These are phyloP conservation scores for Hirundo rustica DNA, from an alignment of 2,797 vertebrate genomes.

Conservation along the genomic window DNA sequence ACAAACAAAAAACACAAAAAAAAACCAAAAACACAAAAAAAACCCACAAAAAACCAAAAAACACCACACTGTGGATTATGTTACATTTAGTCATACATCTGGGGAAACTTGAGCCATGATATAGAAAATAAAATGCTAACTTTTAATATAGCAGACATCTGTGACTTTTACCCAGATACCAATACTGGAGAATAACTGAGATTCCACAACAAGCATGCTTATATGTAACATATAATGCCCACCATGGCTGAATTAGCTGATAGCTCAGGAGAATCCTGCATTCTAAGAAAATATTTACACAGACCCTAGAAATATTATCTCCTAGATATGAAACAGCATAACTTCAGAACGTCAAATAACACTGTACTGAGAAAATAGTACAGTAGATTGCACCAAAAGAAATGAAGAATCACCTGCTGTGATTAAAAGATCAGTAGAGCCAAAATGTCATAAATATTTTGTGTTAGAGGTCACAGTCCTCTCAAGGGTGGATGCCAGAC, in stretches of 20 bases:
- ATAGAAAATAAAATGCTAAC: neutral
- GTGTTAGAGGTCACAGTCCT: neutral
- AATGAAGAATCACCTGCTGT: neutral
- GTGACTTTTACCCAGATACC: neutral
- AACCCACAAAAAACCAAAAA: no score
- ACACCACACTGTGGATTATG: neutral
- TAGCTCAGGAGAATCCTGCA: neutral
- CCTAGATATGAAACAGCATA: neutral
- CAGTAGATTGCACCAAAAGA: neutral
- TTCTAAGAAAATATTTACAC: neutral
- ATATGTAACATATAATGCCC: neutral
- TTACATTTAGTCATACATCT: slow-evolving; percentile 14
- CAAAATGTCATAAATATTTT: neutral
- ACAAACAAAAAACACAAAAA: no score
- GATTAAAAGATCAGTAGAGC: neutral
- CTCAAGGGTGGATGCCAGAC: neutral
- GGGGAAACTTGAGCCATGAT: neutral
- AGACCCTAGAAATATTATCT: neutral
- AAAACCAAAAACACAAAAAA: no score
- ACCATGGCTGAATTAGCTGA: neutral
- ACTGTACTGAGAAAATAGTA: neutral
- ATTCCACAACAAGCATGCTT: neutral
- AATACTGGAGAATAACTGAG: neutral
- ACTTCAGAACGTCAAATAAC: neutral
- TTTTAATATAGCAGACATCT: neutral